Evolutionary conservation across 2,888 invertebrate species (phyloP), one percentile per base, ranked within the genome.

Genomic region (Drosophila quinaria): DNA sequence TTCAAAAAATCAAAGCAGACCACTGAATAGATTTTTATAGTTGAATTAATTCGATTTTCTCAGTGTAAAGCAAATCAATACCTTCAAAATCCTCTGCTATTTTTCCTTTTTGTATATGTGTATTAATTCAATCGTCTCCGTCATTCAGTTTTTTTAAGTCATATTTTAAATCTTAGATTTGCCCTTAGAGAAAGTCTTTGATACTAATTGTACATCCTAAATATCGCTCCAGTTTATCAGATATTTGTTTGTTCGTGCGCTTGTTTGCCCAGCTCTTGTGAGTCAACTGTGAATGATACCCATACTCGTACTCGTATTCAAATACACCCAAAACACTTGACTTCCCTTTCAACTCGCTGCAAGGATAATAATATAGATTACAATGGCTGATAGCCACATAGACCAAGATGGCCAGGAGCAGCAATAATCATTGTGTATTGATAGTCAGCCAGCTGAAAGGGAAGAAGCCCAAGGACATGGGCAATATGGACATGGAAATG

Each of bases 351-450:
- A 11, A 31, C 47, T 56, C 54, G 15, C 54, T 42, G 59, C 47
- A 49, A 41, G 37, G 39, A 49, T 52, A 69, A 74, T 69, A 70
- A 69, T 52, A 74, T 52, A 52, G 54, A 69, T 56, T 74, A 60
- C 63, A 51, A 59, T 41, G 10, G 37, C 52, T 47, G 60, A 55
- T 49, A 49, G 63, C 33, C 61, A 33, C 44, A 29, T 33, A n/a
- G 19, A 25, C 25, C 25, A 25, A 25, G 25, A 51, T 42, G 41
- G 31, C 41, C 51, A 37, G 44, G 19, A 51, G 44, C 29, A 52
- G 60, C 49, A 42, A 46, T 59, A 37, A 52, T 69, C 35, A 68
- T 54, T 41, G 59, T 47, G 37, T 46, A 50, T 44, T 50, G 33
- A 47, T 33, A 10, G 22, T n/a, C 42, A 56, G 55, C 11, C 42